These are phyloP conservation scores for Spisula solida DNA, from an alignment of 2,888 invertebrate genomes.

Conservation along the genomic window DNA sequence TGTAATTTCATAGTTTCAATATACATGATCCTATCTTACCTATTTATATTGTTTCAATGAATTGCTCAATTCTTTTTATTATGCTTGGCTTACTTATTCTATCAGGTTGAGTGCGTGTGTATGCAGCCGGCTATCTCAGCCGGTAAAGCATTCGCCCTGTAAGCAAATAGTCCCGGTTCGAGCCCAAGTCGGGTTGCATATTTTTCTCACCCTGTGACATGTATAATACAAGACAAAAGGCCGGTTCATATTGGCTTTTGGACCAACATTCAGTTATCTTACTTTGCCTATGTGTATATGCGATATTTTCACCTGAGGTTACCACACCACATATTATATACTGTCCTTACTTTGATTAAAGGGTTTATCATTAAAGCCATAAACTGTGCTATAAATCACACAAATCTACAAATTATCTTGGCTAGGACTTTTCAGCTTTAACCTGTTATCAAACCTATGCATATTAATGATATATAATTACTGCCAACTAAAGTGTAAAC, in stretches of 20 bases:
- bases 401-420: not conserved
- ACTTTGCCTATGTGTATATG: not conserved
- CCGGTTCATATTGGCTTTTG: too few species aligned
- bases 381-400: slow-evolving; percentile 10
- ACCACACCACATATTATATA: not conserved
- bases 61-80: not conserved
- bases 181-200: too few species aligned
- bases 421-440: not conserved
- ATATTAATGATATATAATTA: slow-evolving; percentile 10
- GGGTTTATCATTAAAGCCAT: slow-evolving; percentile 16
- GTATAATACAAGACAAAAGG: too few species aligned
- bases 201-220: too few species aligned
- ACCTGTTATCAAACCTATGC: slow-evolving; percentile 20
- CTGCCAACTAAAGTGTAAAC: not conserved
- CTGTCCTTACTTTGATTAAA: not conserved
- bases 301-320: not conserved
- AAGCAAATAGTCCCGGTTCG: too few species aligned
- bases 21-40: not conserved
- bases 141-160: too few species aligned
- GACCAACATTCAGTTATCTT: not conserved
- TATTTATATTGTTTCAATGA: not conserved
- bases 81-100: not conserved
- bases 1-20: not conserved
- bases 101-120: not conserved
- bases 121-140: too few species aligned